A percentile compares a stretch with the other conserved stretches of the same genome.
phyloP scores from a whole-genome alignment of 1,140 invertebrate genomes.

The Hormaphis cornu region DNA sequence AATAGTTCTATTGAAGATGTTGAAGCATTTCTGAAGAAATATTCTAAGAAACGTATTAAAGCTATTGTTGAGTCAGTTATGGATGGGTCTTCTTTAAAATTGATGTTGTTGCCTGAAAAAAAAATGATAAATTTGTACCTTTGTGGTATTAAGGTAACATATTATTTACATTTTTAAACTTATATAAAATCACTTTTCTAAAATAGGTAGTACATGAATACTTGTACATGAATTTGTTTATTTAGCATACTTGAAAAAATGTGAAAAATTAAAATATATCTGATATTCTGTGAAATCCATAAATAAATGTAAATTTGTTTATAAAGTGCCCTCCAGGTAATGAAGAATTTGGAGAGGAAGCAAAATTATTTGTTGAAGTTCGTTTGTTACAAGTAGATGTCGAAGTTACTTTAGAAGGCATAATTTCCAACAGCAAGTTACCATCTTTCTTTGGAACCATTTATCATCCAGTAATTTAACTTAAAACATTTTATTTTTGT shows the following conservation, averaged over 20 bases:
- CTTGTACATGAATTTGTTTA: too few species aligned
- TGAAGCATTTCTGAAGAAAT: constrained; percentile 68
- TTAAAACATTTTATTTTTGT: not conserved
- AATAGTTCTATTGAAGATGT: constrained; percentile 76
- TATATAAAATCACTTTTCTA: too few species aligned
- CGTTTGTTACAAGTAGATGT: constrained; percentile 87
- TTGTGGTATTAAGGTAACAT: constrained; percentile 74
- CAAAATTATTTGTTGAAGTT: constrained; percentile 83
- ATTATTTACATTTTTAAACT: too few species aligned
- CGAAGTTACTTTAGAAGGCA: constrained; percentile 81
- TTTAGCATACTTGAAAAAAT: not conserved
- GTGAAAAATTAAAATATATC: not conserved
- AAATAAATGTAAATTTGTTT: not conserved
- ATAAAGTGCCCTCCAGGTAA: constrained; percentile 40
- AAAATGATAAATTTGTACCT: constrained; percentile 86
- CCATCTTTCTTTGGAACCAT: constrained; percentile 77
- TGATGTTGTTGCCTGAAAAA: constrained; percentile 73
- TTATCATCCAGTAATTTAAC: constrained; percentile 67
- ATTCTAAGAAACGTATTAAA: constrained; percentile 64
- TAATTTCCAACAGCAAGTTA: constrained; percentile 71
- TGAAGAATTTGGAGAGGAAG: constrained; percentile 58
- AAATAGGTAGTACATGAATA: too few species aligned
- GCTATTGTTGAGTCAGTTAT: constrained; percentile 91
- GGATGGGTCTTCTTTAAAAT: constrained; percentile 88
- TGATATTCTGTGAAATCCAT: too few species aligned